A percentile compares a stretch with the other conserved stretches of the same genome.
Evolutionary conservation across 2,797 vertebrate genomes (phyloP).

Genomic region (Sebastes minor): DNA sequence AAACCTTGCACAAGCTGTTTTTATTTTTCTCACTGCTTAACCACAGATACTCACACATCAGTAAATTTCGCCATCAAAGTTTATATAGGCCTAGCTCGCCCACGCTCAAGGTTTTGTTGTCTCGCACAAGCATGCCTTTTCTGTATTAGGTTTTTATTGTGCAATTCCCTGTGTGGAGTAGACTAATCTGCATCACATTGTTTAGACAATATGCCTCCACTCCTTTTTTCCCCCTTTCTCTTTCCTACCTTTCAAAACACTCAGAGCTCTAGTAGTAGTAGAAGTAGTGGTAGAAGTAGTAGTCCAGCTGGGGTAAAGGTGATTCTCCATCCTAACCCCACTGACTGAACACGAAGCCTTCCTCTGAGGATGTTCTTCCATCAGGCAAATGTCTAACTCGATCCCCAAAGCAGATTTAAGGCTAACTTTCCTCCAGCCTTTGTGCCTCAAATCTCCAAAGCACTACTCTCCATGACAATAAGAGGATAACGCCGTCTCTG

Average conservation of each 20-base stretch:
- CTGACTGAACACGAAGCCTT: slow-evolving; percentile 15
- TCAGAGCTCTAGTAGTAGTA: not conserved
- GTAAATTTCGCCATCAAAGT: slow-evolving; percentile 75
- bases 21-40: slow-evolving; percentile 67
- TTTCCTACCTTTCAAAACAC: not conserved
- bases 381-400: slow-evolving; percentile 36
- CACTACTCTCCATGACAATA: slow-evolving; percentile 62
- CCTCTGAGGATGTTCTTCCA: slow-evolving; percentile 10
- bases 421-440: slow-evolving; percentile 46
- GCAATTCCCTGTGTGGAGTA: not conserved
- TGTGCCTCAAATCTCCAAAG: slow-evolving; percentile 29
- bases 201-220: not conserved
- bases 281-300: not conserved
- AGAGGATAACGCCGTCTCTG: slow-evolving; percentile 63
- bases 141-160: not conserved
- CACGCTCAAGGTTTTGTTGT: slow-evolving; percentile 11
- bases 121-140: slow-evolving; percentile 15
- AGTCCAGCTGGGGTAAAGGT: not conserved
- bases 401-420: slow-evolving; percentile 55
- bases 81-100: slow-evolving; percentile 56
- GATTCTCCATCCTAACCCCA: not conserved
- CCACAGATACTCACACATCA: slow-evolving; percentile 58
- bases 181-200: not conserved
- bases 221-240: not conserved
- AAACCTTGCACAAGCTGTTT: slow-evolving; percentile 50